These are phyloP conservation scores for Dusona sp. DNA, from an alignment of 2,888 invertebrate species.

Conservation along the genomic window DNA sequence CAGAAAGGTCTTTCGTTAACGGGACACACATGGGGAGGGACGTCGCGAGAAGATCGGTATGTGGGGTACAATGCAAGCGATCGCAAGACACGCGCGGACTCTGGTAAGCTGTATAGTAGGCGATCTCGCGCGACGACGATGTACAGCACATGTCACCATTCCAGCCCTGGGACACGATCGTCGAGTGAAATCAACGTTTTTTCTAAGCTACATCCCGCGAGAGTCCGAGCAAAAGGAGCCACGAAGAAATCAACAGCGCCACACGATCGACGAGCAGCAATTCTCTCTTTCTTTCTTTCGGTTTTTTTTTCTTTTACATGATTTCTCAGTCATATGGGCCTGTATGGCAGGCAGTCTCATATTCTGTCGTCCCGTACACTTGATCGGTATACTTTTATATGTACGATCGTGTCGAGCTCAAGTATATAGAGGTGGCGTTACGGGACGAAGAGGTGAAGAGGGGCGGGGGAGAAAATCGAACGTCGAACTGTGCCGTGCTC, in stretches of 20 bases:
- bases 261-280: conserved; percentile 29
- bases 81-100: conserved; percentile 68
- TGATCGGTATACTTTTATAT: conserved; percentile 34
- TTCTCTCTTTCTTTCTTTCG: conserved; percentile 31
- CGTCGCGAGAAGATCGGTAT: conserved; percentile 69
- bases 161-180: conserved; percentile 71
- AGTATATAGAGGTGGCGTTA: conserved; percentile 50
- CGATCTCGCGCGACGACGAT: conserved; percentile 69
- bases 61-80: conserved; percentile 75
- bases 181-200: conserved; percentile 83
- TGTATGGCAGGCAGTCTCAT: conserved; percentile 41
- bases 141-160: conserved; percentile 80
- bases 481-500: conserved; percentile 75
- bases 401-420: conserved; percentile 56
- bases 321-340: conserved; percentile 41
- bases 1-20: conserved; percentile 68
- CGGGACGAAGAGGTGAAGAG: conserved; percentile 64
- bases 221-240: conserved; percentile 46
- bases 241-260: conserved; percentile 55
- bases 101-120: conserved; percentile 53
- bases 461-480: conserved; percentile 72
- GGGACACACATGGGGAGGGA: conserved; percentile 60
- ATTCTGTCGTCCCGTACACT: conserved; percentile 47
- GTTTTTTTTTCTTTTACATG: conserved; percentile 18
- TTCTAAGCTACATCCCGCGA: conserved; percentile 58